These are phyloP conservation scores for Monochamus saltuarius DNA, from an alignment of 1,140 invertebrate species.

Conservation along the genomic window DNA sequence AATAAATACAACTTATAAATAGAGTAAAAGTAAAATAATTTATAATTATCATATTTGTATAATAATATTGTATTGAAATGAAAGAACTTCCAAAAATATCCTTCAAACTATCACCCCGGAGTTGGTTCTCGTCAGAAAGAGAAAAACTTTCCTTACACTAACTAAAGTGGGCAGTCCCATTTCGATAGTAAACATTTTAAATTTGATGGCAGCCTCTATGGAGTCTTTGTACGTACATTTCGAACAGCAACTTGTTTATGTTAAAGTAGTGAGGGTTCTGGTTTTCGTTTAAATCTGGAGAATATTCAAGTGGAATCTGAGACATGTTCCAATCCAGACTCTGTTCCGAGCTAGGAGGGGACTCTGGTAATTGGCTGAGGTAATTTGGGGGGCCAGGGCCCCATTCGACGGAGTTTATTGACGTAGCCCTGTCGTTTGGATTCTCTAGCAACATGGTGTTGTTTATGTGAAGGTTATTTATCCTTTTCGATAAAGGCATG, in stretches of 20 bases:
- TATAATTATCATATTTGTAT: too few relatives aligned
- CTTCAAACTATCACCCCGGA: too few relatives aligned
- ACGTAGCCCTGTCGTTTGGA: conserved; percentile 8
- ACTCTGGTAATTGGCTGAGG: conserved; percentile 20
- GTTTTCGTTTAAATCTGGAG: conserved; percentile 56
- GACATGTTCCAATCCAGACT: conserved; percentile 38
- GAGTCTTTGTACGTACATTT: conserved; percentile 60
- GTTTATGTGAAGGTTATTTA: conserved; percentile 77
- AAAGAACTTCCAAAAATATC: too few relatives aligned
- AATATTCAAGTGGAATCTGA: conserved; percentile 49
- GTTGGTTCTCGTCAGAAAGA: too few relatives aligned
- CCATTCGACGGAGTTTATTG: conserved; percentile 31
- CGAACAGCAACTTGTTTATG: conserved; percentile 63
- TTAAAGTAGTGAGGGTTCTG: conserved; percentile 67
- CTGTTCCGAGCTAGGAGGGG: conserved; percentile 35
- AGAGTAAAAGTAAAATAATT: too few relatives aligned
- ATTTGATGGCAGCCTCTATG: conserved; percentile 51
- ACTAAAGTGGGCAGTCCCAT: background rate
- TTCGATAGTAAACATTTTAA: conserved; percentile 8
- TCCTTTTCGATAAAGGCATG: conserved; percentile 74
- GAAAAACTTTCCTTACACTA: too few relatives aligned
- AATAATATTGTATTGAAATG: too few relatives aligned
- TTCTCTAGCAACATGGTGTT: conserved; percentile 40
- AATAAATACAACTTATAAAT: too few relatives aligned
- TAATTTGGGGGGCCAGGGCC: conserved; percentile 36